Evolutionary conservation across 2,797 vertebrate genomes (phyloP).

Genomic region (Clarias platycephalus): DNA sequence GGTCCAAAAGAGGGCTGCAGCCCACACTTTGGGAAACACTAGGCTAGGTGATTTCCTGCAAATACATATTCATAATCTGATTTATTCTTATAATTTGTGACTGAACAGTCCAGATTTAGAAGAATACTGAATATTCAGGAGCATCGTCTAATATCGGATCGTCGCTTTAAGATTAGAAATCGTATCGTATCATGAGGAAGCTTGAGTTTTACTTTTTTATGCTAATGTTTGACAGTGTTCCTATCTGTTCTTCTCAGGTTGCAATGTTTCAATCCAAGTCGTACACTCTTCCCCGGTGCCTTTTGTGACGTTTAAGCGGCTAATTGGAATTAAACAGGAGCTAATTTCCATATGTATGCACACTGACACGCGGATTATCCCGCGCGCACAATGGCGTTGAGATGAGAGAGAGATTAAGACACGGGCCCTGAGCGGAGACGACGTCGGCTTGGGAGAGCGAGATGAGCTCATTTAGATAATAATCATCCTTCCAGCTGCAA

Average conservation of each 20-base stretch:
- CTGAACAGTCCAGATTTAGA: not conserved
- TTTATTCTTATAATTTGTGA: not conserved
- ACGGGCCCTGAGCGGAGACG: constrained; percentile 33
- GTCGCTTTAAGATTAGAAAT: not conserved
- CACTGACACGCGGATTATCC: constrained; percentile 43
- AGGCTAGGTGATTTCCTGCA: not conserved
- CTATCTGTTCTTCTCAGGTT: not conserved
- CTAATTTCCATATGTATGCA: constrained; percentile 45
- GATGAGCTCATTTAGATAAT: constrained; percentile 61
- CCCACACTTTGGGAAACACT: too few species aligned
- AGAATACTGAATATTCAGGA: not conserved
- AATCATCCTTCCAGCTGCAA: constrained; percentile 43
- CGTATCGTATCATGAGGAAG: not conserved
- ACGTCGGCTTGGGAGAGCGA: constrained; percentile 34
- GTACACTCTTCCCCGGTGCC: not conserved
- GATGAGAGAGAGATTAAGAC: constrained; percentile 55
- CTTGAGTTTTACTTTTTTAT: not conserved
- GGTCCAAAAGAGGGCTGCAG: too few species aligned
- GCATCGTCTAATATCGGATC: not conserved
- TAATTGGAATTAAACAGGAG: constrained; percentile 46
- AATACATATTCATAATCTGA: too few species aligned
- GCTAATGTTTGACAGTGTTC: not conserved
- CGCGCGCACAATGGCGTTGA: constrained; percentile 31
- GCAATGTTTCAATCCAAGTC: not conserved
- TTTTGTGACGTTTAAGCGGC: constrained; percentile 16